A percentile compares a stretch with the other conserved stretches of the same genome.
Evolutionary conservation across 2,113 vertebrate species (phyloP).

Genomic region (Lanius ludovicianus): DNA sequence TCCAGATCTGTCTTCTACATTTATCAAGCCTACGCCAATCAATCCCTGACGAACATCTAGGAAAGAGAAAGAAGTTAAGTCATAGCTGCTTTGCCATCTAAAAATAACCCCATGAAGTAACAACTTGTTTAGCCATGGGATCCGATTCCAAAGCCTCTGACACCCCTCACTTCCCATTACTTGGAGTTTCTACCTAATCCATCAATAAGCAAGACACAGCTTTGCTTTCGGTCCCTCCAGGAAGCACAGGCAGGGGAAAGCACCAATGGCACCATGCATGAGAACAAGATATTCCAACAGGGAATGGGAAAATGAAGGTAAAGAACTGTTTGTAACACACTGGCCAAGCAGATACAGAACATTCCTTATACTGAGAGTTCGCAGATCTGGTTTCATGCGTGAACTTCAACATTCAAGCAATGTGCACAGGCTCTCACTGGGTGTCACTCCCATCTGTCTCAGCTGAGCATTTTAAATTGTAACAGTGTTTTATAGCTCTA

Average conservation of each 20-base stretch:
- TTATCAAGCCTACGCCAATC: conserved; percentile 95
- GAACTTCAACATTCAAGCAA: not conserved
- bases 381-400: not conserved
- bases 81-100: not conserved
- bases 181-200: not conserved
- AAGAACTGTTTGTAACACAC: not conserved
- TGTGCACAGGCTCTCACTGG: not conserved
- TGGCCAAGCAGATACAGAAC: not conserved
- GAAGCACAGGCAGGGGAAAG: not conserved
- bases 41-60: conserved; percentile 92
- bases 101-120: not conserved
- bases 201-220: not conserved
- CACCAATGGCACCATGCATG: rapidly evolving
- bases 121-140: not conserved
- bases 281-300: not conserved
- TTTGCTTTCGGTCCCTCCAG: not conserved
- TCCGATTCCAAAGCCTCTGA: not conserved
- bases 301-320: not conserved
- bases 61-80: not conserved
- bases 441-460: not conserved
- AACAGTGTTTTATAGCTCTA: not conserved
- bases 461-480: not conserved
- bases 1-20: conserved; percentile 91
- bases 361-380: not conserved
- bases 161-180: not conserved